Evolutionary conservation across 2,113 vertebrate species (phyloP).

Genomic region (Uropsilus gracilis): DNA sequence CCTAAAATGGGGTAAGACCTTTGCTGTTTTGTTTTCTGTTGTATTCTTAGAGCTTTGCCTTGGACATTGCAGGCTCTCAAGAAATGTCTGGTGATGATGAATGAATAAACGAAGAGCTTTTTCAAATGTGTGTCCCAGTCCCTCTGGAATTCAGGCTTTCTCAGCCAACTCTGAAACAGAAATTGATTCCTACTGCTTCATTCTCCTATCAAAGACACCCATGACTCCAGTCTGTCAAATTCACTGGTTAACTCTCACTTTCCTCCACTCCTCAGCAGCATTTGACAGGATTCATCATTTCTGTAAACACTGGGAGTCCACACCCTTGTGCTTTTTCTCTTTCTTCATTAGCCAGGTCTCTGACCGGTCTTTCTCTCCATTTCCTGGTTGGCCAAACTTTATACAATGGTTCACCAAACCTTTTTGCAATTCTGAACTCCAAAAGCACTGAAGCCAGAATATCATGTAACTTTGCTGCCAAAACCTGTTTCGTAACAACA

Average conservation of each 20-base stretch:
- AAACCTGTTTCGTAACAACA: not conserved
- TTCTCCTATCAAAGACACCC: not conserved
- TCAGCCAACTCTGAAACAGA: not conserved
- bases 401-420: not conserved
- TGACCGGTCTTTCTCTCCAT: not conserved
- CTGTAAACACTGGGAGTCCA: not conserved
- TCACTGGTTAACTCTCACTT: not conserved
- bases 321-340: not conserved
- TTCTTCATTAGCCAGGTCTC: not conserved
- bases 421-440: not conserved
- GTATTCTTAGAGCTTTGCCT: not conserved
- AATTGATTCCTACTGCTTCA: not conserved
- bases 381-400: not conserved
- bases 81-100: not conserved
- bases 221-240: not conserved
- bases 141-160: not conserved
- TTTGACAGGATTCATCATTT: not conserved
- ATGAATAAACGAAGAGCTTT: not conserved
- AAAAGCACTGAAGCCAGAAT: not conserved
- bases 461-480: not conserved
- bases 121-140: not conserved
- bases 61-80: not conserved
- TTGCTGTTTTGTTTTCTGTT: not conserved
- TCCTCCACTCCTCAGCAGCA: not conserved
- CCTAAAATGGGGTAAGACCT: not conserved